Percentiles rank a stretch among this genome's conserved stretches.
Evolutionary conservation across 2,113 vertebrate species (phyloP).

Genomic region (Pheucticus melanocephalus): DNA sequence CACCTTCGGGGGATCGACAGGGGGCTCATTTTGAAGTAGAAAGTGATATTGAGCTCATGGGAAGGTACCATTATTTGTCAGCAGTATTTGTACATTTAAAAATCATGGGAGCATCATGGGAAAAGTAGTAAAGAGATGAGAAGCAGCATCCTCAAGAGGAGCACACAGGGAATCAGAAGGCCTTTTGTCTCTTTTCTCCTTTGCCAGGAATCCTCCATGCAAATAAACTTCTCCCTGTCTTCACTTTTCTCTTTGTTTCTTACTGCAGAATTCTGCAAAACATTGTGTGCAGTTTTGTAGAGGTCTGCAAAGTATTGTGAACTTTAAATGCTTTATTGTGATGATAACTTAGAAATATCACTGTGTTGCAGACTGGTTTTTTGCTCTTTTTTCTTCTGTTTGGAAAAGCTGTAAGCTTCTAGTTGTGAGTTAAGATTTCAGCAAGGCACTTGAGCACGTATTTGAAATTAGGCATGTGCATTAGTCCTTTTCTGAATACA

Average conservation of each 20-base stretch:
- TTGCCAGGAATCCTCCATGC: background rate
- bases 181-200: background rate
- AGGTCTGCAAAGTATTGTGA: background rate
- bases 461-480: background rate
- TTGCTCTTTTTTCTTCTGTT: background rate
- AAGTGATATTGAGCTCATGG: background rate
- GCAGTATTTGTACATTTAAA: background rate
- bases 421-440: background rate
- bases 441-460: background rate
- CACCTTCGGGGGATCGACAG: background rate
- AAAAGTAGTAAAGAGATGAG: background rate
- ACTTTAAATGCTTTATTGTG: background rate
- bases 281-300: background rate
- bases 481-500: conserved; percentile 18
- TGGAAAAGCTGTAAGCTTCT: conserved; percentile 1
- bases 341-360: background rate
- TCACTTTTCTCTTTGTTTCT: background rate
- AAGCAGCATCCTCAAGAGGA: background rate
- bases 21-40: background rate
- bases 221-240: background rate
- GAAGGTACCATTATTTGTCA: background rate
- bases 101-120: background rate
- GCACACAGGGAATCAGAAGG: background rate
- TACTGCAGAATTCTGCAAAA: background rate
- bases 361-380: background rate